Evolutionary conservation across 1,140 invertebrate species (phyloP), one percentile per base, ranked within the genome.

Genomic region (Drosophila oshimai): DNA sequence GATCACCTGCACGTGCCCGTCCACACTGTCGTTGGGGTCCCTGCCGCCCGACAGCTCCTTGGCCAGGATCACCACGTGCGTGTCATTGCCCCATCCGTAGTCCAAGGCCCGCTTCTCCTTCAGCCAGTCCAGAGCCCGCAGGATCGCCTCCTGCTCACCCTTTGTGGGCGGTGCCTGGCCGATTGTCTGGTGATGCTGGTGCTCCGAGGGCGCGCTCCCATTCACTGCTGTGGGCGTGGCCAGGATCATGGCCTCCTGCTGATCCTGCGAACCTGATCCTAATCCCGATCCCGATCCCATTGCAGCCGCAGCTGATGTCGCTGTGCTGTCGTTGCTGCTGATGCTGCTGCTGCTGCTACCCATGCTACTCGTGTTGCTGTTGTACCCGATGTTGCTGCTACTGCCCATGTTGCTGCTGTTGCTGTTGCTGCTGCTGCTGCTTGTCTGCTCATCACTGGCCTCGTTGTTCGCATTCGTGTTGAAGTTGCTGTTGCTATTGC

Each of bases 51-150:
- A 91, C 17, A 91, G 41, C 90, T 93, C 93, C 49, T 93, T 90
- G 6, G 95, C 94, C 6, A 95, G 92, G 73, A 95, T 92, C 0
- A 95, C 95, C 50, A 94, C 93, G 67, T 95, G 94, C 2, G 95
- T 96, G 61, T 96, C 95, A 61, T 95, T 95, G 28, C 93, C 93
- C 95, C 95, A 96, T n/a, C 95, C 95, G 89, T 94, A 95, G 69
- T 95, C 94, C 2, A 93, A 92, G 89, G 94, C 92, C 1, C 95
- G 92, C 71, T 95, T 94, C 58, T 93, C 93, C 86, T 94, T 93
- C 0, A 95, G 88, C 92, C 95, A 95, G 29, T 94, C 92, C 15
- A 94, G 81, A 0, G 94, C 95, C 31, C 93, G 93, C 70, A 94
- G 92, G 7, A 95, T 92, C 3, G 93, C 93, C 47, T 93, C 92